phyloP scores from a whole-genome alignment of 2,888 invertebrate genomes.

The Drosophila pegasa region DNA sequence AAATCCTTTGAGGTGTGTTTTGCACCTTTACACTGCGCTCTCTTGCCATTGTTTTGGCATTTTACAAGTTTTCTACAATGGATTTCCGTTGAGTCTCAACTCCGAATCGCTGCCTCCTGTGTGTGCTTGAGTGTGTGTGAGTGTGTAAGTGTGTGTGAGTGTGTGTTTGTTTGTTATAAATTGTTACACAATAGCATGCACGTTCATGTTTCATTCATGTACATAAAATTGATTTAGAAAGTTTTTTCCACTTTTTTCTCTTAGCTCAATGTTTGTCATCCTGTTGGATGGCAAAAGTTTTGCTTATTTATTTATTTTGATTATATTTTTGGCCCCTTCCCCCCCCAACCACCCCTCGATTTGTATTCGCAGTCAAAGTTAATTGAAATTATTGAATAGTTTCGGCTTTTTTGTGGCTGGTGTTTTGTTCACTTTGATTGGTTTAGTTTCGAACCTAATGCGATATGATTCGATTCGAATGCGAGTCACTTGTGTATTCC shows the following conservation, averaged over 20 bases:
- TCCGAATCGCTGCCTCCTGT: slow-evolving; percentile 33
- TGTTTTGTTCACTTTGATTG: slow-evolving; percentile 54
- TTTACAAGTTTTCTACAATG: slow-evolving; percentile 80
- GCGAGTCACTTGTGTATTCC: slow-evolving; percentile 41
- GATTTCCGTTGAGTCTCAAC: slow-evolving; percentile 67
- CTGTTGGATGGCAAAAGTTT: slow-evolving; percentile 49
- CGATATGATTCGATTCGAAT: slow-evolving; percentile 27
- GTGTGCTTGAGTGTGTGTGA: slow-evolving; percentile 23
- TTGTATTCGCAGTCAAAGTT: slow-evolving; percentile 49
- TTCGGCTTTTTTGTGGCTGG: slow-evolving; percentile 27
- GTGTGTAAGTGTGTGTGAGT: slow-evolving; percentile 28
- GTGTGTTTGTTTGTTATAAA: slow-evolving; percentile 55
- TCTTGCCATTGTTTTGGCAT: slow-evolving; percentile 70
- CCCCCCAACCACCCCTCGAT: background rate
- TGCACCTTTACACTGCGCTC: slow-evolving; percentile 41
- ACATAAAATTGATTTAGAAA: slow-evolving; percentile 75
- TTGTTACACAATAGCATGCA: slow-evolving; percentile 66
- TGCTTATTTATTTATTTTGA: slow-evolving; percentile 48
- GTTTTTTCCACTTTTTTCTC: slow-evolving; percentile 40
- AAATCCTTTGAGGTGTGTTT: slow-evolving; percentile 56
- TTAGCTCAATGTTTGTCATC: slow-evolving; percentile 39
- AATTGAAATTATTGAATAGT: slow-evolving; percentile 78
- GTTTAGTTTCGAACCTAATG: slow-evolving; percentile 56
- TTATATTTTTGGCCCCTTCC: slow-evolving; percentile 6
- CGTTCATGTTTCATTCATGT: slow-evolving; percentile 78